These are phyloP conservation scores for Anabacerthia variegaticeps DNA, from an alignment of 2,797 vertebrate genomes.

Conservation along the genomic window DNA sequence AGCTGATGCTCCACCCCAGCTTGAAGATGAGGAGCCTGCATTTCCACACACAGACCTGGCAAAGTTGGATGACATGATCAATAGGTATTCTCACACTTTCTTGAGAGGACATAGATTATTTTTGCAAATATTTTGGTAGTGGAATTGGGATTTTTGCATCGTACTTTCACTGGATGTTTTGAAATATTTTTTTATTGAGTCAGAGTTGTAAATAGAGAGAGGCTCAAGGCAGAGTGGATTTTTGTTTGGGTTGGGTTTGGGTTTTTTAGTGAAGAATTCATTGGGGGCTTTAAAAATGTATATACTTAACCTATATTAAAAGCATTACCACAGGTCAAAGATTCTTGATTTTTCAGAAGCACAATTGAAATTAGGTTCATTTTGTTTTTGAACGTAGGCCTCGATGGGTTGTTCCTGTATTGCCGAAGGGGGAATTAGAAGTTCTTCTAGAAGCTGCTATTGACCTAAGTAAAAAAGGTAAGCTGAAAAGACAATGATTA, in stretches of 20 bases:
- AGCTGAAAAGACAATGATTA: conserved; percentile 15
- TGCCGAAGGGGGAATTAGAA: conserved; percentile 99
- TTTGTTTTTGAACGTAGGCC: conserved; percentile 80
- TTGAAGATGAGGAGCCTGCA: conserved; percentile 98
- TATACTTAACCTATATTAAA: not conserved
- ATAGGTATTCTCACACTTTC: conserved; percentile 83
- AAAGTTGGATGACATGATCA: conserved; percentile 99
- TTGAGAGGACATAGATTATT: not conserved
- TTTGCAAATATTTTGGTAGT: not conserved
- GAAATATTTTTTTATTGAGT: not conserved
- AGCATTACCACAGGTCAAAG: not conserved
- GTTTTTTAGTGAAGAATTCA: not conserved
- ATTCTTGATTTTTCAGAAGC: not conserved
- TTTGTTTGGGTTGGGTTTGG: not conserved
- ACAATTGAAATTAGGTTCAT: not conserved
- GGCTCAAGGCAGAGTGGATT: not conserved
- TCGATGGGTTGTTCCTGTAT: conserved; percentile 99
- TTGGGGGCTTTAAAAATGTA: not conserved
- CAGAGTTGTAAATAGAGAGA: not conserved
- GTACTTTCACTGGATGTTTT: not conserved
- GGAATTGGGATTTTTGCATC: not conserved
- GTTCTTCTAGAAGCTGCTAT: conserved; percentile 99
- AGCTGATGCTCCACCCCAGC: conserved; percentile 89
- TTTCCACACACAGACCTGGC: conserved; percentile 99
- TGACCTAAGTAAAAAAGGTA: conserved; percentile 99